A percentile compares a stretch with the other conserved stretches of the same genome.
phyloP scores from a whole-genome alignment of 2,888 invertebrate species.

The Clistopyga incitator region DNA sequence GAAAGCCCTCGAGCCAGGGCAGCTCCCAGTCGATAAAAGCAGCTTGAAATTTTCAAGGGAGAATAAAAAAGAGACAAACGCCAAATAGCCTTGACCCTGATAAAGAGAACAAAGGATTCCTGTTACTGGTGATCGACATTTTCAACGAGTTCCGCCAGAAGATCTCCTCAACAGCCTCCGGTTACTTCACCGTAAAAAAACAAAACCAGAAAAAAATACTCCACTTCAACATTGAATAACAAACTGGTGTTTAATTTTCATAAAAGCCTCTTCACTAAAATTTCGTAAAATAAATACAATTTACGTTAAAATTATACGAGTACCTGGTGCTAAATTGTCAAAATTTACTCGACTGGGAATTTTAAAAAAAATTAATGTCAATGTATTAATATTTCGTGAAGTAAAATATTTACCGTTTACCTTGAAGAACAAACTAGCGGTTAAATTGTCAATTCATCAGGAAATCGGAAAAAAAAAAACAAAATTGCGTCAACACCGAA shows the following conservation, averaged over 20 bases:
- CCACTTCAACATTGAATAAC: neutral
- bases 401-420: no score
- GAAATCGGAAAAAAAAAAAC: neutral
- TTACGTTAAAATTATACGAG: no score
- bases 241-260: neutral
- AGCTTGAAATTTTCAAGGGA: constrained; percentile 20
- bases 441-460: neutral
- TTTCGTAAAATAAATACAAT: no score
- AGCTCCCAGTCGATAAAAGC: constrained; percentile 38
- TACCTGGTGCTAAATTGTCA: no score
- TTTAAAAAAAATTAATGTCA: no score
- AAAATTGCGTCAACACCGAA: neutral
- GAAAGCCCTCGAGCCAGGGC: constrained; percentile 18
- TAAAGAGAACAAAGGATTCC: constrained; percentile 53
- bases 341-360: no score
- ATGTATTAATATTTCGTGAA: no score
- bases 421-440: no score
- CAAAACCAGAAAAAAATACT: neutral
- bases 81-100: constrained; percentile 63
- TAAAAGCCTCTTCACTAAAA: no score
- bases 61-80: constrained; percentile 23
- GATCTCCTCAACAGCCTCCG: constrained; percentile 3
- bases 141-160: constrained; percentile 35
- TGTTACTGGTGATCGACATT: constrained; percentile 42
- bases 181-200: constrained; percentile 1